phyloP scores from a whole-genome alignment of 2,797 vertebrate genomes.

The Heteromormyrus szaboi region DNA sequence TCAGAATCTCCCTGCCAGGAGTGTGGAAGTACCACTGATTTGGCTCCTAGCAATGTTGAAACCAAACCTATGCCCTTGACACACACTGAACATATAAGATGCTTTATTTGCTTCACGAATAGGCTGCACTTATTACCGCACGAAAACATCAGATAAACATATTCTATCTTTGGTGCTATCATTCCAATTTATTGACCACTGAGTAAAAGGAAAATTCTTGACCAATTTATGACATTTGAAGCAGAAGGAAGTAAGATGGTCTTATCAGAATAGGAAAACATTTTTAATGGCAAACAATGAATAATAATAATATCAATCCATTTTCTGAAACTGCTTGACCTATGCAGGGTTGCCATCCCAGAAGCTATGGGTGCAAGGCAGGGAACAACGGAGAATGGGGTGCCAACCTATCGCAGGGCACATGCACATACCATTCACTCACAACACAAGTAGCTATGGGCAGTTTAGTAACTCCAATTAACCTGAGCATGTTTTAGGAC shows the following conservation, averaged over 20 bases:
- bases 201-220: not conserved
- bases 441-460: not conserved
- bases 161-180: not conserved
- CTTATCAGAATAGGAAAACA: not conserved
- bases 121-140: not conserved
- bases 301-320: not conserved
- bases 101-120: not conserved
- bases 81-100: not conserved
- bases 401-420: not conserved
- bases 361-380: not conserved
- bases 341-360: not conserved
- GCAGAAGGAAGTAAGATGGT: not conserved
- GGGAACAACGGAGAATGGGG: not conserved
- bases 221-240: not conserved
- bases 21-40: not conserved
- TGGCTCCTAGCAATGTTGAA: not conserved
- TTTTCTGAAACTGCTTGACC: not conserved
- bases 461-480: not conserved
- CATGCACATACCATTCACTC: not conserved
- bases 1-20: no score
- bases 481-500: not conserved
- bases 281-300: not conserved
- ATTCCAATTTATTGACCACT: not conserved
- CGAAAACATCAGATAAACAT: not conserved
- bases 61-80: not conserved